Evolutionary conservation across 2,113 vertebrate genomes (phyloP).

Genomic region (Brachirus orientalis): DNA sequence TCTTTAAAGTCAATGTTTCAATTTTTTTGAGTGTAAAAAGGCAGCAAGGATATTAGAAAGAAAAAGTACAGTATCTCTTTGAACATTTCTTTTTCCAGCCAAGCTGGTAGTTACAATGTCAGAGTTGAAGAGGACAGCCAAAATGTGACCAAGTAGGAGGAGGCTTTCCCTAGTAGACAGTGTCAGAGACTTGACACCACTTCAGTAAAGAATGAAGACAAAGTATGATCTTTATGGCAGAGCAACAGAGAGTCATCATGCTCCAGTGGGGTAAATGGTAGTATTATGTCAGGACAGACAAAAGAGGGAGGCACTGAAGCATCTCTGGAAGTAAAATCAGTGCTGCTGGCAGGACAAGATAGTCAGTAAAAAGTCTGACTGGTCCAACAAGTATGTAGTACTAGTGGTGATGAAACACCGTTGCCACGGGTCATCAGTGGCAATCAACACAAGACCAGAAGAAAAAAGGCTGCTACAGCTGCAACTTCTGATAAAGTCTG

Average conservation of each 20-base stretch:
- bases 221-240: conserved; percentile 1
- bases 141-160: not conserved
- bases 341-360: conserved; percentile 5
- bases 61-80: not conserved
- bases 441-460: no score
- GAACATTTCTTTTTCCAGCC: not conserved
- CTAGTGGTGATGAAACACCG: conserved; percentile 14
- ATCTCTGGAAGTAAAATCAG: conserved; percentile 1
- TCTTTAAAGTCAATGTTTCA: no score
- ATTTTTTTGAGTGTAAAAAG: no score
- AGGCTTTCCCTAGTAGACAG: not conserved
- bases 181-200: not conserved
- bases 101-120: not conserved
- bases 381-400: not conserved
- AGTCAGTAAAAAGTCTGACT: conserved; percentile 2
- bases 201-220: conserved; percentile 4
- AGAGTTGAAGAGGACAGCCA: not conserved
- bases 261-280: conserved; percentile 16
- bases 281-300: conserved; percentile 3
- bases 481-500: no score
- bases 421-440: not conserved
- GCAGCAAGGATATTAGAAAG: not conserved
- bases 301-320: not conserved
- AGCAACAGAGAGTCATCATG: conserved; percentile 7
- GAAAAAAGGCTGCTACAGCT: no score